Percentiles rank a stretch among this genome's conserved stretches.
phyloP scores from a whole-genome alignment of 1,140 invertebrate species.

The Lithobius niger region DNA sequence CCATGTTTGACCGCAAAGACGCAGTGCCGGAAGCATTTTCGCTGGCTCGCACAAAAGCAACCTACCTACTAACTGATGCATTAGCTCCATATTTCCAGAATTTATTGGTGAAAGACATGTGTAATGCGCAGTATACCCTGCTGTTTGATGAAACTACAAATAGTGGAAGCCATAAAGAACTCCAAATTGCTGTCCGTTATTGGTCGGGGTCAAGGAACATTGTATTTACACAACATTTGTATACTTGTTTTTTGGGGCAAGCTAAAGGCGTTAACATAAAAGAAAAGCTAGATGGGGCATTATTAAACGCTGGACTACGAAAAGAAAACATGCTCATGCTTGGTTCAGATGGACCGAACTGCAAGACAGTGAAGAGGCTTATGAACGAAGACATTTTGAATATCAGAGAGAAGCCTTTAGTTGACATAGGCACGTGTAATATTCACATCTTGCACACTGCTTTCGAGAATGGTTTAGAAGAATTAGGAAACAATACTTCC shows the following conservation, averaged over 20 bases:
- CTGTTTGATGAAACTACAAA: slow-evolving; percentile 13
- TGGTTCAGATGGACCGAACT: slow-evolving; percentile 11
- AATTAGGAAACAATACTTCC: slow-evolving; percentile 17
- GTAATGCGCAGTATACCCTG: not conserved
- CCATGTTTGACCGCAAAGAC: slow-evolving; percentile 7
- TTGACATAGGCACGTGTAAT: slow-evolving; percentile 18
- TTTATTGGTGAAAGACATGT: not conserved
- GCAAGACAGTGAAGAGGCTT: slow-evolving; percentile 10
- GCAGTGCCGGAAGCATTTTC: slow-evolving; percentile 2
- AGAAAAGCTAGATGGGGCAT: not conserved
- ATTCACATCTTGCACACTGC: slow-evolving; percentile 21
- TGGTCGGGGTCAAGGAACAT: slow-evolving; percentile 7
- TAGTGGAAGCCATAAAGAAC: slow-evolving; percentile 8
- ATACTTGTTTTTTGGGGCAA: slow-evolving; percentile 11
- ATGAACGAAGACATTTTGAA: slow-evolving; percentile 3
- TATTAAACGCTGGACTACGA: slow-evolving; percentile 1
- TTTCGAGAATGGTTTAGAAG: slow-evolving; percentile 20
- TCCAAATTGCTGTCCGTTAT: slow-evolving; percentile 8
- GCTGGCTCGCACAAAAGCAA: slow-evolving; percentile 3
- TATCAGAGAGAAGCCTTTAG: slow-evolving; percentile 1
- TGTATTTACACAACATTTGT: slow-evolving; percentile 5
- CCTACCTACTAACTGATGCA: slow-evolving; percentile 10
- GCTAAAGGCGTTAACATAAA: slow-evolving; percentile 5
- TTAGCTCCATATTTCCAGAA: slow-evolving; percentile 11
- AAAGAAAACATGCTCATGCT: slow-evolving; percentile 12